phyloP scores from a whole-genome alignment of 2,797 vertebrate genomes.

The Xerus rutilus region DNA sequence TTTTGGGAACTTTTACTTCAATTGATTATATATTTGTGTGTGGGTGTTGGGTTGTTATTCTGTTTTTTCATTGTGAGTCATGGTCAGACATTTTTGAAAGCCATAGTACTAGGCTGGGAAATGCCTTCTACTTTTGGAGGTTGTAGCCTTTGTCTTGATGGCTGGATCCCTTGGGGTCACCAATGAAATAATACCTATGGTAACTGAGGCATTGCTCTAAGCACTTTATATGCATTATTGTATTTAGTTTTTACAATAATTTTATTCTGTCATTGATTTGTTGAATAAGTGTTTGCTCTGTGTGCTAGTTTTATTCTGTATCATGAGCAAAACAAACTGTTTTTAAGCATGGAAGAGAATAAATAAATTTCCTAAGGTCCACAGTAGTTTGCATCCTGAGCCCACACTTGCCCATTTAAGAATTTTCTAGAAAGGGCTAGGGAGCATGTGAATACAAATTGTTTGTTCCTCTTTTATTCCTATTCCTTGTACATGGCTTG shows the following conservation, averaged over 20 bases:
- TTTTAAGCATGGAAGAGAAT: neutral
- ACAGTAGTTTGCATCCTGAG: neutral
- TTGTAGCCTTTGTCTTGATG: neutral
- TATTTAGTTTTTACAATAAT: neutral
- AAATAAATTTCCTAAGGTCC: neutral
- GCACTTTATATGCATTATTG: neutral
- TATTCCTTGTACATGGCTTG: neutral
- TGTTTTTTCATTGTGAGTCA: neutral
- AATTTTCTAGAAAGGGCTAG: neutral
- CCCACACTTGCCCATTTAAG: neutral
- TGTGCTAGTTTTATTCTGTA: neutral
- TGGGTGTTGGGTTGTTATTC: neutral
- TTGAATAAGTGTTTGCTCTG: neutral
- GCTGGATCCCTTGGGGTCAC: neutral
- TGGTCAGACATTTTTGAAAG: conserved; percentile 1
- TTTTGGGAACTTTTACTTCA: conserved; percentile 37
- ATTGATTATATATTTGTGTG: neutral
- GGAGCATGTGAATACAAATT: neutral
- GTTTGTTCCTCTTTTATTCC: neutral
- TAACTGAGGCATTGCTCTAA: neutral
- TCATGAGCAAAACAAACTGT: neutral
- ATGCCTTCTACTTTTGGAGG: conserved; percentile 3
- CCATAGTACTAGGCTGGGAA: neutral
- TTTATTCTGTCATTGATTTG: neutral
- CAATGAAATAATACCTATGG: neutral